phyloP scores from a whole-genome alignment of 2,888 invertebrate species.

The Scaptomyza flava region DNA sequence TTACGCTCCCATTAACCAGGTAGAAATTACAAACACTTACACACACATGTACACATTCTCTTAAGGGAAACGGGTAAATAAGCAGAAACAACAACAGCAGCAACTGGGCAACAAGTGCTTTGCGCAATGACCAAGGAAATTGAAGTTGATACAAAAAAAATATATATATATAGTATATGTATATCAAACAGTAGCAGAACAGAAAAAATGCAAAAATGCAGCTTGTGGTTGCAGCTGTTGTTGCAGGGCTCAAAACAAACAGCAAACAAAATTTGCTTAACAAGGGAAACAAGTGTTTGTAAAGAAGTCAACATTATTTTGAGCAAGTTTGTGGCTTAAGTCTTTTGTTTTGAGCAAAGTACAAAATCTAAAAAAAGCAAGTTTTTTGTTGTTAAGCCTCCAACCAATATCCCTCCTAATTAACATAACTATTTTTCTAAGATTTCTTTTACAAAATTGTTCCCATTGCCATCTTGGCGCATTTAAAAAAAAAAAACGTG shows the following conservation, averaged over 20 bases:
- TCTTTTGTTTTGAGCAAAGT: conserved; percentile 43
- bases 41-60: conserved; percentile 16
- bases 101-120: conserved; percentile 66
- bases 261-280: conserved; percentile 1
- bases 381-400: background rate
- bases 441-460: conserved; percentile 55
- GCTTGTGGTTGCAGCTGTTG: conserved; percentile 36
- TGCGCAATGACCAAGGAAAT: conserved; percentile 73
- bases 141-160: conserved; percentile 26
- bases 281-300: conserved; percentile 6
- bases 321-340: conserved; percentile 59
- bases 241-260: background rate
- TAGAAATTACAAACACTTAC: conserved; percentile 50
- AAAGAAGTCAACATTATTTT: background rate
- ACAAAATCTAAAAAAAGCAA: conserved; percentile 13
- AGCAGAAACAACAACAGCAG: conserved; percentile 20
- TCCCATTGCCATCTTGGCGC: conserved; percentile 50
- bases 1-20: conserved; percentile 76
- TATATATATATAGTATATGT: conserved; percentile 20
- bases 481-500: conserved; percentile 57
- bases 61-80: conserved; percentile 32
- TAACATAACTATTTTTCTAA: conserved; percentile 68
- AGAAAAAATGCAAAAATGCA: conserved; percentile 53
- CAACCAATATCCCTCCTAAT: conserved; percentile 47
- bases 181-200: conserved; percentile 42